A percentile compares a stretch with the other conserved stretches of the same genome.
These are phyloP conservation scores for Limnephilus marmoratus DNA, from an alignment of 2,888 invertebrate species.

Conservation along the genomic window DNA sequence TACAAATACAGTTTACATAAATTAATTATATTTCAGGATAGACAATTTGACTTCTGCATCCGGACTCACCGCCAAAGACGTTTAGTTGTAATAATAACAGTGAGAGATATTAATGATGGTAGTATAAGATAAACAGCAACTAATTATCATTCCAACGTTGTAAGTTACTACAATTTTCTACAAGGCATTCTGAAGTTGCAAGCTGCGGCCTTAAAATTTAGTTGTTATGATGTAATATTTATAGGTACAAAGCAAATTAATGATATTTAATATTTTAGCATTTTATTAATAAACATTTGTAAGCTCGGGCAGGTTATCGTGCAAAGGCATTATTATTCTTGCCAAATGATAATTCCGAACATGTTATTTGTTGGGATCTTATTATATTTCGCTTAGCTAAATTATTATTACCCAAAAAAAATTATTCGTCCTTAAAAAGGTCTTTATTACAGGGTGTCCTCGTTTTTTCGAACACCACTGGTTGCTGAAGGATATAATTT, in stretches of 20 bases:
- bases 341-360: neutral
- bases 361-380: neutral
- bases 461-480: neutral
- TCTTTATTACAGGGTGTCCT: neutral
- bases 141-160: neutral
- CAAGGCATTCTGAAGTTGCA: neutral
- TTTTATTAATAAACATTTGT: neutral
- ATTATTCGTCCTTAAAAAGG: neutral
- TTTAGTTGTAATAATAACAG: neutral
- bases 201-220: neutral
- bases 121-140: neutral
- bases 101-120: neutral
- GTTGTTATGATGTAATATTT: neutral
- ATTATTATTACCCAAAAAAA: neutral
- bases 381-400: neutral
- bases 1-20: neutral
- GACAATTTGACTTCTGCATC: neutral
- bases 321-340: neutral
- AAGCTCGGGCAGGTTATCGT: neutral
- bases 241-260: neutral
- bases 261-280: neutral
- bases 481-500: neutral
- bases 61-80: neutral
- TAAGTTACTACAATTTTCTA: neutral
- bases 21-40: neutral